Evolutionary conservation across 2,888 invertebrate genomes (phyloP), one percentile per base, ranked within the genome.

Genomic region (Melinaea menophilus): DNA sequence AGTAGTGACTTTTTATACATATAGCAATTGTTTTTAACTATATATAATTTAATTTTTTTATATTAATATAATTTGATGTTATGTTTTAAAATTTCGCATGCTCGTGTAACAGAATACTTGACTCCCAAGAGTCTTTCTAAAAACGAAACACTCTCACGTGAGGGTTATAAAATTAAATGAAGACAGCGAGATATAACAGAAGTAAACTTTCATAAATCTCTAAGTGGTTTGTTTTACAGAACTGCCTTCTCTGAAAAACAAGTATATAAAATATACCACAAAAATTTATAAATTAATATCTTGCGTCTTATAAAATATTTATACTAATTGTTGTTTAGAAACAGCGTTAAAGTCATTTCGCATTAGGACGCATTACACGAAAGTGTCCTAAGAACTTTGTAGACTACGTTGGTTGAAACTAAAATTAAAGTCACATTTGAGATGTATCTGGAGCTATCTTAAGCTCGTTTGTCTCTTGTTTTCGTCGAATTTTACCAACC

Each of bases 391-490:
- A 7, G 22, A 51, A 63, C 64, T 63, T 63, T 58, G 64, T 58
- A 62, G 57, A 61, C 60, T 59, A 61, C 62, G 58, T 64, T 54
- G 65, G 68, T 59, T 67, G 62, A 66, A 62, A 70, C 70, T 68
- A 69, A 71, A 69, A 73, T 74, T 71, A 71, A 73, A 73, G 61
- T 71, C 63, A 66, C 66, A 69, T 72, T 69, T 63, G 59, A 63
- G 63, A 64, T 63, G 55, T 64, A 62, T 64, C 41, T 47, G 61
- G 55, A 62, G 62, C 58, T 47, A 69, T 71, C 67, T 59, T 71
- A 69, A 55, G 46, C 56, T 67, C 66, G 64, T 69, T 69, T 61
- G 60, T 13, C 41, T 45, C 51, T 56, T 47, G 58, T 58, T 64
- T 63, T 64, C 22, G 45, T n/a, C 9, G 13, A 55, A 46, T 55